These are phyloP conservation scores for Tricholauxania praeusta DNA, from an alignment of 2,888 invertebrate genomes.

Conservation along the genomic window DNA sequence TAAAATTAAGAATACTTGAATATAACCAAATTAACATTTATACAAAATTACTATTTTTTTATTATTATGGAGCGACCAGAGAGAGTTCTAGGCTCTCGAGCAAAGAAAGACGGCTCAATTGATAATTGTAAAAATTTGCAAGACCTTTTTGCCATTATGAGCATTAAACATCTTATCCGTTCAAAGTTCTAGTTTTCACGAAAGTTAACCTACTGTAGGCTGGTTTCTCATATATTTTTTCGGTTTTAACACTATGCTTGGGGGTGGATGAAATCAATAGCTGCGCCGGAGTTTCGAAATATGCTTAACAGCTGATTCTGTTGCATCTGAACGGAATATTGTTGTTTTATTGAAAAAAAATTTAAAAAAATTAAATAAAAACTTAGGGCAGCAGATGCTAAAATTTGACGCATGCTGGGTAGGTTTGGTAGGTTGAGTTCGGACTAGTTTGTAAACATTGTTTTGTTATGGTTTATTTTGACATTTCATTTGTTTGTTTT, in stretches of 20 bases:
- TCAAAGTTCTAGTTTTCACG: neutral
- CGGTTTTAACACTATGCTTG: no score
- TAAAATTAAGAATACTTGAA: no score
- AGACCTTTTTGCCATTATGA: no score
- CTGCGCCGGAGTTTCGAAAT: conserved; percentile 49
- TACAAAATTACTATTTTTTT: no score
- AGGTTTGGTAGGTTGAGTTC: neutral
- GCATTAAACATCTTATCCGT: no score
- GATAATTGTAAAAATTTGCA: no score
- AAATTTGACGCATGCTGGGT: neutral
- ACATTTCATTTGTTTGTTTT: neutral
- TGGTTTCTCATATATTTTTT: no score
- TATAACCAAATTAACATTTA: no score
- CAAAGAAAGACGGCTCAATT: no score
- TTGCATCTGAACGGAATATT: conserved; percentile 33
- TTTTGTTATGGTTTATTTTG: conserved; percentile 8
- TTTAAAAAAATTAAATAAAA: neutral
- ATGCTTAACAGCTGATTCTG: conserved; percentile 50
- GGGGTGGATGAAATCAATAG: conserved; percentile 48
- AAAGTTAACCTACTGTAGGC: neutral
- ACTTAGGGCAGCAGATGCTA: no score
- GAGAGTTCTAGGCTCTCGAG: no score
- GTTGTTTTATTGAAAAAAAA: conserved; percentile 38
- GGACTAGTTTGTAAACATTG: conserved; percentile 9
- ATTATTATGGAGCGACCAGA: no score